A percentile compares a stretch with the other conserved stretches of the same genome.
Evolutionary conservation across 2,888 invertebrate species (phyloP).

Genomic region (Temnothorax ravouxi): DNA sequence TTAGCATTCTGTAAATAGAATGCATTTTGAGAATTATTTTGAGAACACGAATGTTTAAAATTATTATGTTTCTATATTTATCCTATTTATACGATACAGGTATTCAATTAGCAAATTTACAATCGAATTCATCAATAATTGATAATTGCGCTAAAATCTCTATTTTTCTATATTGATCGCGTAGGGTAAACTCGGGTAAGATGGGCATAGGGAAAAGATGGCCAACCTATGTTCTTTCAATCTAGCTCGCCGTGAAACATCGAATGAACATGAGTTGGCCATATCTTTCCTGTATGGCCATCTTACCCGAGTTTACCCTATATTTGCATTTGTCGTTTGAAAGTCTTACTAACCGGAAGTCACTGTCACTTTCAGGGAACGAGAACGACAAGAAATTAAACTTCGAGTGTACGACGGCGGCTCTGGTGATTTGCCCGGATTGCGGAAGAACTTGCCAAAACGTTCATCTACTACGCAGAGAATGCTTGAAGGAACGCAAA

Average conservation of each 20-base stretch:
- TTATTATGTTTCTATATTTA: background rate
- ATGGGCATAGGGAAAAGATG: too few species aligned
- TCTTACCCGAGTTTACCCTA: too few species aligned
- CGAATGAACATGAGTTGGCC: too few species aligned
- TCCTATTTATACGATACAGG: background rate
- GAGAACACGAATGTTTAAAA: background rate
- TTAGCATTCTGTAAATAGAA: background rate
- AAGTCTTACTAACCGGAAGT: constrained; percentile 38
- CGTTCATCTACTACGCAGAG: constrained; percentile 64
- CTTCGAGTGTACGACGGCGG: background rate
- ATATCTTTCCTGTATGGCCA: too few species aligned
- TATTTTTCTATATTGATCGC: background rate
- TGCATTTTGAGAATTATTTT: background rate
- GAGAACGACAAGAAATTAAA: background rate
- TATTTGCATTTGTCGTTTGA: background rate
- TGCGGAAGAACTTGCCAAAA: constrained; percentile 71
- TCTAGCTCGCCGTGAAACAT: too few species aligned
- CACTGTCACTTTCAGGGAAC: constrained; percentile 54
- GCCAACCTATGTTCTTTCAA: too few species aligned
- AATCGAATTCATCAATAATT: background rate
- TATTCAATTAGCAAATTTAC: background rate
- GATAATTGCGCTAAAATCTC: background rate
- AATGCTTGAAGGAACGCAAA: constrained; percentile 65
- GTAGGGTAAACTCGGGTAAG: too few species aligned
- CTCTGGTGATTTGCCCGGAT: constrained; percentile 59